Conservation (phyloP, 2,888 invertebrate species). For the Catonia carolina region DNA sequence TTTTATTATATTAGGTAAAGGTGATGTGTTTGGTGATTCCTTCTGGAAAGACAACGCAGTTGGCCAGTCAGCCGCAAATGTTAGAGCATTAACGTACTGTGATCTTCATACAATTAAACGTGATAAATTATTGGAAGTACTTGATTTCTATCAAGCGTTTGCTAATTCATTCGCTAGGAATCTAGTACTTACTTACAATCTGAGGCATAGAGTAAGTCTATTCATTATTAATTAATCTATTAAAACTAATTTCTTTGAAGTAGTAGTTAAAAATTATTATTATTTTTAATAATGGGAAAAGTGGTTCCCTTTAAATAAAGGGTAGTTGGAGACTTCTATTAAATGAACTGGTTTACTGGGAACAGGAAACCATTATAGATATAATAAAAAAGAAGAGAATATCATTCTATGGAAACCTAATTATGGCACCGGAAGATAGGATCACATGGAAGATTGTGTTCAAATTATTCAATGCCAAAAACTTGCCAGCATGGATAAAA, state of each 20-base stretch:
- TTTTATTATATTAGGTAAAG: slow-evolving; percentile 67
- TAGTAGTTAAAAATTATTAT: neutral
- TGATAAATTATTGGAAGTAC: slow-evolving; percentile 88
- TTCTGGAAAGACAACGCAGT: slow-evolving; percentile 98
- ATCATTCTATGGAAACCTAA: too few relatives aligned
- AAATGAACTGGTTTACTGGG: too few relatives aligned
- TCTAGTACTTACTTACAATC: slow-evolving; percentile 95
- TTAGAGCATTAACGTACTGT: slow-evolving; percentile 97
- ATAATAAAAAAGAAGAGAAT: too few relatives aligned
- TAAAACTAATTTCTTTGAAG: neutral
- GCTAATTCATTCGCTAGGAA: slow-evolving; percentile 98
- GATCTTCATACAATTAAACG: slow-evolving; percentile 98
- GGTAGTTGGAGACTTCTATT: too few relatives aligned
- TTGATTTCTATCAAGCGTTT: slow-evolving; percentile 99
- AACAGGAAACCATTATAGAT: too few relatives aligned
- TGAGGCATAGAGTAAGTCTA: slow-evolving; percentile 84
- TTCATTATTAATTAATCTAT: neutral
- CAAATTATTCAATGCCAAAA: too few relatives aligned
- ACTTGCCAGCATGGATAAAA: too few relatives aligned
- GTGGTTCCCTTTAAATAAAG: neutral
- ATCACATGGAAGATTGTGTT: too few relatives aligned
- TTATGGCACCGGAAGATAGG: too few relatives aligned
- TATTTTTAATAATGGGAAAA: too few relatives aligned
- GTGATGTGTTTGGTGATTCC: slow-evolving; percentile 98
- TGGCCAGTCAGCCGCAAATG: slow-evolving; percentile 98